A percentile compares a stretch with the other conserved stretches of the same genome.
Evolutionary conservation across 2,113 vertebrate species (phyloP).

Genomic region (Phodopus roborovskii): DNA sequence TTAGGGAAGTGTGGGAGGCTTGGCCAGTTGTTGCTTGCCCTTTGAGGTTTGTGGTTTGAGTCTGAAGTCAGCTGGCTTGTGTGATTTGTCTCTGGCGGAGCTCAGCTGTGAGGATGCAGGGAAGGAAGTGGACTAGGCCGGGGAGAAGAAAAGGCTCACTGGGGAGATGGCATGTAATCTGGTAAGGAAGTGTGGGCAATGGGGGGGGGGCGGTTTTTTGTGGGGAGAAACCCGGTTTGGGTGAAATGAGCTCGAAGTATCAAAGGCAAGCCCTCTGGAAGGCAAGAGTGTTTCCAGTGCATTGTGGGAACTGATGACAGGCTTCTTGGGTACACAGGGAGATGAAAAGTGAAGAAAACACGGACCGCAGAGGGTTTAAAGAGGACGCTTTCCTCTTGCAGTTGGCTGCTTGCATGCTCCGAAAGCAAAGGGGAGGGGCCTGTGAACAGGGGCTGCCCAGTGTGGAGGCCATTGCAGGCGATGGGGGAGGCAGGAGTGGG

Average conservation of each 20-base stretch:
- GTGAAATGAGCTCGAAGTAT: neutral
- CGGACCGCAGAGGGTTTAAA: too few relatives aligned
- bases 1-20: slow-evolving; percentile 40
- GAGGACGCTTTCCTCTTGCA: neutral
- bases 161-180: neutral
- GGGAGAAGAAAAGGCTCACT: neutral
- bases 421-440: neutral
- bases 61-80: slow-evolving; percentile 5
- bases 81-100: slow-evolving; percentile 62
- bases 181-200: neutral
- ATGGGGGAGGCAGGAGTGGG: neutral
- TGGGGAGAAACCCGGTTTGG: neutral
- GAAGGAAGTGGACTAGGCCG: neutral
- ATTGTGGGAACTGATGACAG: neutral
- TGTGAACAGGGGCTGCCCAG: neutral
- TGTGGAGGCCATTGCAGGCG: neutral
- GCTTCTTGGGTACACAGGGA: neutral
- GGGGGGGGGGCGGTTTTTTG: neutral
- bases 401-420: neutral
- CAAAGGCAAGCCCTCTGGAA: neutral
- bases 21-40: neutral
- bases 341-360: neutral
- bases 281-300: neutral
- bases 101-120: neutral
- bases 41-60: slow-evolving; percentile 80